Base-by-base conservation (phyloP, 2,113 vertebrate genomes). In the Gasterosteus aculeatus region DNA sequence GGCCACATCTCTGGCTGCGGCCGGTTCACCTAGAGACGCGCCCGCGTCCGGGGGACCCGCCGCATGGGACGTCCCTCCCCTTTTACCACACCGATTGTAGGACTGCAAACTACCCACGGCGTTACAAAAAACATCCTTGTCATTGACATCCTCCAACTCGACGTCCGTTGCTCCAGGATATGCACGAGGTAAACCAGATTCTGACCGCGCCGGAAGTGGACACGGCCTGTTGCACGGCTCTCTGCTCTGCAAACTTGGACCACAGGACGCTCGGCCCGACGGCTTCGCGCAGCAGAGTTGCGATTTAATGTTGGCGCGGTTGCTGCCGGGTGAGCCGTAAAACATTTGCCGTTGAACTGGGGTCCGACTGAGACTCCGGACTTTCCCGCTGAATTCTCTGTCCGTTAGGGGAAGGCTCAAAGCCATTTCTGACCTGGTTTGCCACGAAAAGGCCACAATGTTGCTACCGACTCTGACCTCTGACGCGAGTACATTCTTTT, bases 1-100 rank as follows among this genome's bases (percentile, higher is more conserved):
- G 75, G 76, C 62, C 54, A 77, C 60, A 41, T 89, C 89, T 0
- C 83, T 86, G 10, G 60, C 3, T 6, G 80, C 66, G 31, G 82
- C 77, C 16, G 77, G 85, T 53, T 84, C 83, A 67, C 92, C 92
- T 0, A 80, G 12, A 6, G 73, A 84, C 79, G 58, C 3, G 59
- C 83, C 77, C 0, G 85, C 38, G 3, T 81, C 75, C 0, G 83
- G 1, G 57, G 91, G 85, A 47, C 82, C 26, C 54, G 18, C 59
- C 2, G 92, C 76, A 73, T 93, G 93, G 2, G 94, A 92, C 38
- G 88, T 6, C 3, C 93, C 94, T 63, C 94, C 94, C 49, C 92
- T 80, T 80, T 91, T 92, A 72, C 81, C 6, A 0, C 80, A 81
- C 79, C 89, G 91, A 69, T 81, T 92, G 0, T 88, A 87, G 61